Evolutionary conservation across 2,888 invertebrate species (phyloP).

Genomic region (Lepidonotus clava): DNA sequence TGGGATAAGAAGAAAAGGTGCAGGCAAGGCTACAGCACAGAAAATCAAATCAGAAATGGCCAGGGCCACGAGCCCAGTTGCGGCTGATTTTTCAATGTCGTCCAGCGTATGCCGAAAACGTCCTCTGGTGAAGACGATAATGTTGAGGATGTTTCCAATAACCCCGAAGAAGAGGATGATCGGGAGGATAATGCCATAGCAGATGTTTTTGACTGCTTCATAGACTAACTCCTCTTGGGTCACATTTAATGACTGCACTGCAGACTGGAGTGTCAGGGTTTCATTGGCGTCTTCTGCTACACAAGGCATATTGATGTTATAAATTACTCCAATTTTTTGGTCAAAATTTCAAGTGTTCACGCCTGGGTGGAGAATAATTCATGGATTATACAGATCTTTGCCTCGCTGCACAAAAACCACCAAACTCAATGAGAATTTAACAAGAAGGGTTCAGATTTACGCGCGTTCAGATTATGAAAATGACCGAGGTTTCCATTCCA

Average conservation of each 20-base stretch:
- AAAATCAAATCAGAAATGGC: neutral
- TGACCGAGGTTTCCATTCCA: too few species aligned
- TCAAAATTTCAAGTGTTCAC: too few species aligned
- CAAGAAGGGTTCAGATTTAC: too few species aligned
- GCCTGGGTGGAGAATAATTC: too few species aligned
- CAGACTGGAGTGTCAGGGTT: neutral
- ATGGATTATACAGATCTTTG: too few species aligned
- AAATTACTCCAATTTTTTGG: too few species aligned
- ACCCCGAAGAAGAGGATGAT: neutral
- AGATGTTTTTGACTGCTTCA: too few species aligned
- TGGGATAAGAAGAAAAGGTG: neutral
- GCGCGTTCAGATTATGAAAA: too few species aligned
- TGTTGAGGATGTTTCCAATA: neutral
- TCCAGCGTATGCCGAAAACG: slow-evolving; percentile 49
- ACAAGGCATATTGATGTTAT: neutral
- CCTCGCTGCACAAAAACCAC: too few species aligned
- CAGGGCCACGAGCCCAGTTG: slow-evolving; percentile 5
- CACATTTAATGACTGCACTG: neutral
- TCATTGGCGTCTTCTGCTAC: neutral
- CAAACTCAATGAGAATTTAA: too few species aligned
- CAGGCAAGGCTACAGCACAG: neutral
- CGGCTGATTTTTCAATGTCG: slow-evolving; percentile 35
- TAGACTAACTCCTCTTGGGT: too few species aligned
- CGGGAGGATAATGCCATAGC: neutral
- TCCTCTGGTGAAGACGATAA: slow-evolving; percentile 40